These are phyloP conservation scores for Agrochola circellaris DNA, from an alignment of 2,888 invertebrate species.

Conservation along the genomic window DNA sequence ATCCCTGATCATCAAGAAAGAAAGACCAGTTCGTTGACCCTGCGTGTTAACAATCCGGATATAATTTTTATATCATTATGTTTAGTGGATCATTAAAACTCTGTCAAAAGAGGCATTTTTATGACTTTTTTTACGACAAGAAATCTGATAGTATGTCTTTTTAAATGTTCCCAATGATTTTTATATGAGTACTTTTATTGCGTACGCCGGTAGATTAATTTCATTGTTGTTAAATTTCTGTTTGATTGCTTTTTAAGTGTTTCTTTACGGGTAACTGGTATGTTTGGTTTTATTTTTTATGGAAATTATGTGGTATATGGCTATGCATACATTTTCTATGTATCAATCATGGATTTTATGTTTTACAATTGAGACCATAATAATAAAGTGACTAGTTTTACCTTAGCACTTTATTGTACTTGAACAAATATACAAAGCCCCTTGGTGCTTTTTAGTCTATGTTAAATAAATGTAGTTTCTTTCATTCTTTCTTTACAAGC, in stretches of 20 bases:
- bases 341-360: neutral
- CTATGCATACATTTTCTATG: neutral
- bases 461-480: no score
- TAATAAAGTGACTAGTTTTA: neutral
- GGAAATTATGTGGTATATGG: neutral
- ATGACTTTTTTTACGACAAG: conserved; percentile 82
- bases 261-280: conserved; percentile 52
- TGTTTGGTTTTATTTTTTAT: conserved; percentile 44
- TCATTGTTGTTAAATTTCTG: conserved; percentile 75
- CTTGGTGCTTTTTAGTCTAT: no score
- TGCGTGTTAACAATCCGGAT: conserved; percentile 72
- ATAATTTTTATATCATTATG: conserved; percentile 74
- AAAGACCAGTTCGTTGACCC: conserved; percentile 47
- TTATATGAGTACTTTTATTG: conserved; percentile 71
- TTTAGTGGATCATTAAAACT: conserved; percentile 84
- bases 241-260: conserved; percentile 66
- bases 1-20: conserved; percentile 16
- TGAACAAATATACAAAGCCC: neutral
- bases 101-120: conserved; percentile 78
- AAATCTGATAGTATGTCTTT: conserved; percentile 86
- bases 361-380: neutral
- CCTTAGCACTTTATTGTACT: neutral
- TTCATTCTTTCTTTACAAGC: neutral
- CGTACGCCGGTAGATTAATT: conserved; percentile 79
- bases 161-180: conserved; percentile 81